These are phyloP conservation scores for Silvanus unidentatus DNA, from an alignment of 2,888 invertebrate species.

Conservation along the genomic window DNA sequence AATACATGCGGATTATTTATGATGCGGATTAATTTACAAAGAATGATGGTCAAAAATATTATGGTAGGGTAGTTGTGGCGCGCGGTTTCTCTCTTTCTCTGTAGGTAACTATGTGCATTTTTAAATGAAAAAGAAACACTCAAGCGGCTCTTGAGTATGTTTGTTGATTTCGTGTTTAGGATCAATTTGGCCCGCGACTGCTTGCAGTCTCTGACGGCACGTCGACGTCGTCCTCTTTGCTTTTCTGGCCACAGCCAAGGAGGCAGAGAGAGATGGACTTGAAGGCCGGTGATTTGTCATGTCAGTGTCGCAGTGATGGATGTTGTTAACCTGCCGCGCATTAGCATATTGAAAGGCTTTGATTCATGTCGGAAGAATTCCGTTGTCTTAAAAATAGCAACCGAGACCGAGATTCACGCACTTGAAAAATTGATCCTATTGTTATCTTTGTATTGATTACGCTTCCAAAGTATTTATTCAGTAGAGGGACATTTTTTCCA, in stretches of 20 bases:
- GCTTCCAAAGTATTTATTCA: constrained; percentile 6
- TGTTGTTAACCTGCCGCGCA: constrained; percentile 37
- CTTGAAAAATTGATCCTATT: constrained; percentile 32
- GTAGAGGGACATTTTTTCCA: neutral
- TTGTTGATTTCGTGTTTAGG: constrained; percentile 26
- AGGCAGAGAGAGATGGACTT: neutral
- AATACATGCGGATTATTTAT: constrained; percentile 12
- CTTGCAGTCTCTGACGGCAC: constrained; percentile 11
- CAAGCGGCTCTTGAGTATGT: constrained; percentile 15
- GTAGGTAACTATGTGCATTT: too few species aligned
- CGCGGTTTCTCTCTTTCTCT: too few species aligned
- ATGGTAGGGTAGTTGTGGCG: constrained; percentile 5
- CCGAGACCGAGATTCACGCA: constrained; percentile 21
- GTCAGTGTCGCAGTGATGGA: constrained; percentile 46
- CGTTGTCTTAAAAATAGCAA: constrained; percentile 42
- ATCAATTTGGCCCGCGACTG: constrained; percentile 24
- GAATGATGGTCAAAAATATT: constrained; percentile 19
- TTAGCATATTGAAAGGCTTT: constrained; percentile 47
- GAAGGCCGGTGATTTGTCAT: constrained; percentile 42
- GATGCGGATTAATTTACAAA: constrained; percentile 19
- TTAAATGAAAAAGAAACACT: neutral
- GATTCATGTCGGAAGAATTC: constrained; percentile 41
- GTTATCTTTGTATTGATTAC: constrained; percentile 28
- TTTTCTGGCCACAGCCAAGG: neutral
- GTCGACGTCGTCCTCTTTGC: neutral